phyloP scores from a whole-genome alignment of 2,888 invertebrate species.

The Papilio protenor region DNA sequence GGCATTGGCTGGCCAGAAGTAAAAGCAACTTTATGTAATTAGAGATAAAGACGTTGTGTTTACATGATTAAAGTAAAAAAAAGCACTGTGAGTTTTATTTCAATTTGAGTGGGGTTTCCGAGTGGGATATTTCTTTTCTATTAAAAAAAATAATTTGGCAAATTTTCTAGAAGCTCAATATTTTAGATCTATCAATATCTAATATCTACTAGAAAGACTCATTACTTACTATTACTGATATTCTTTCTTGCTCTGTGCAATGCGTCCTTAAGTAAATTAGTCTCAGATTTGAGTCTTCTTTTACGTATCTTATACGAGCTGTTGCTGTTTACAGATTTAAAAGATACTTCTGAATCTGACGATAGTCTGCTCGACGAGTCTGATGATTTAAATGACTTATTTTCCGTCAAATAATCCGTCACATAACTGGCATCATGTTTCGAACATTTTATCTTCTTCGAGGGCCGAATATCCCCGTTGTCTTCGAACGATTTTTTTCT shows the following conservation, averaged over 20 bases:
- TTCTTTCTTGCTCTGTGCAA: conserved; percentile 67
- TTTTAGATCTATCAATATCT: background rate
- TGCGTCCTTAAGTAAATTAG: conserved; percentile 69
- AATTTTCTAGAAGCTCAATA: too few relatives aligned
- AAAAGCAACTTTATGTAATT: too few relatives aligned
- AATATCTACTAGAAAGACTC: background rate
- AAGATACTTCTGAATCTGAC: conserved; percentile 71
- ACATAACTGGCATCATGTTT: conserved; percentile 59
- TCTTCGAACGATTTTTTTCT: conserved; percentile 67
- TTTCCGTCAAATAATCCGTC: conserved; percentile 61
- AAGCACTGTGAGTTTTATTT: background rate
- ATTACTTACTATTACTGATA: conserved; percentile 54
- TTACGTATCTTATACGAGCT: conserved; percentile 72
- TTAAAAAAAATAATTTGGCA: too few relatives aligned
- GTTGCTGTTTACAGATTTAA: conserved; percentile 74
- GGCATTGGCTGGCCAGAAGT: too few relatives aligned
- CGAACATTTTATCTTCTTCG: conserved; percentile 70
- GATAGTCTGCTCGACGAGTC: conserved; percentile 59
- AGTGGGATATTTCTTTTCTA: too few relatives aligned
- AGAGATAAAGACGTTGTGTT: too few relatives aligned
- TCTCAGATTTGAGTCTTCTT: conserved; percentile 70
- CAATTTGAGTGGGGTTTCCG: background rate
- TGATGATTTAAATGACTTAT: conserved; percentile 52
- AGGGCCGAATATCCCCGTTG: conserved; percentile 59
- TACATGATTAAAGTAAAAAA: too few relatives aligned